Evolutionary conservation across 2,113 vertebrate species (phyloP).

Genomic region (Rattus rattus): DNA sequence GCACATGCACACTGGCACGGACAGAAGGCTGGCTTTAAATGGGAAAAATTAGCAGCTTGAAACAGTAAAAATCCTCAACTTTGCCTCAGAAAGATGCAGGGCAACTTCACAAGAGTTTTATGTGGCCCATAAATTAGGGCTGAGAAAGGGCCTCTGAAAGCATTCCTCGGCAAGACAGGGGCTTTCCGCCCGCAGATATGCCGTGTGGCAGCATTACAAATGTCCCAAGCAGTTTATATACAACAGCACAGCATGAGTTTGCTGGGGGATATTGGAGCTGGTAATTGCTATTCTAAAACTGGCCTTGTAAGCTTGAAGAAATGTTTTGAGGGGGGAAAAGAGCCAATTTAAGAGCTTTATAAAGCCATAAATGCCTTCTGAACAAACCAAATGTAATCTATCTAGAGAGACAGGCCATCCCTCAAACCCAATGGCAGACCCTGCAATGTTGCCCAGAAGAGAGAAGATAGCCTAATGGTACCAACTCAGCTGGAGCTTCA

Average conservation of each 20-base stretch:
- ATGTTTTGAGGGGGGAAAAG: constrained; percentile 78
- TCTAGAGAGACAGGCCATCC: constrained; percentile 61
- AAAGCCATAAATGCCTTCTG: constrained; percentile 84
- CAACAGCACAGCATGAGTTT: constrained; percentile 82
- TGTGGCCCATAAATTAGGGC: constrained; percentile 84
- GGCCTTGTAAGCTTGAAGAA: constrained; percentile 83
- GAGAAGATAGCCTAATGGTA: neutral
- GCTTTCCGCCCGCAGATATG: constrained; percentile 77
- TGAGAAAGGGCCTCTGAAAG: constrained; percentile 75
- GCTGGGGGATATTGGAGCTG: constrained; percentile 84
- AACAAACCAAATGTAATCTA: constrained; percentile 80
- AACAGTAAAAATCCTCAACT: constrained; percentile 81
- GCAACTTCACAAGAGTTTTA: constrained; percentile 84
- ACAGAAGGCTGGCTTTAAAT: constrained; percentile 83
- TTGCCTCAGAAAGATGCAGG: constrained; percentile 82
- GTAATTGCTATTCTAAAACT: constrained; percentile 86
- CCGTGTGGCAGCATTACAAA: constrained; percentile 85
- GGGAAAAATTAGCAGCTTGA: constrained; percentile 83
- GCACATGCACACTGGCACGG: constrained; percentile 71
- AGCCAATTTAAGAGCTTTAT: constrained; percentile 84
- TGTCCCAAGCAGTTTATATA: constrained; percentile 85
- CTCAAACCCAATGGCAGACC: constrained; percentile 58
- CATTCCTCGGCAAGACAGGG: constrained; percentile 68
- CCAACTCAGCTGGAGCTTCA: neutral
- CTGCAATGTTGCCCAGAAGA: neutral